Base-by-base conservation (phyloP, 2,113 vertebrate genomes). In the Rhinichthys klamathensis region DNA sequence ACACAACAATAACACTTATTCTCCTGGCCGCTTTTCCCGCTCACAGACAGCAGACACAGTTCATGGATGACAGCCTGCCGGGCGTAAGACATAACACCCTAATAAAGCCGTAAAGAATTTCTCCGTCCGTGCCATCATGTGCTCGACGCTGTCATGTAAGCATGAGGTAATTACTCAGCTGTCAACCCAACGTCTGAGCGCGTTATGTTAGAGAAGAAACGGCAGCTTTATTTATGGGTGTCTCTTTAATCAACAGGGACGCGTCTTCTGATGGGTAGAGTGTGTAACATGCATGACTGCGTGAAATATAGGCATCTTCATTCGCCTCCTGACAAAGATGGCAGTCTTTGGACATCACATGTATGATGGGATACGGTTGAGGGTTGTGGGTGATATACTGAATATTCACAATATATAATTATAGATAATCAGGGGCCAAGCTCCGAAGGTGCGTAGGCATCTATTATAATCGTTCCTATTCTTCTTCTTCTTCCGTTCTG, bases 161-260 rank as follows among this genome's bases (percentile, higher is more conserved):
- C 75, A 60, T 10, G 44, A 61, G 69, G 82, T 87, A 84, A 87
- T 87, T 87, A 87, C 82, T 54, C 16, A 61, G 76, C 82, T 84
- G 76, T 84, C 86, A 80, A 58, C 44, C 18, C 67, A 30, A 51
- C 0, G 75, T 81, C 46, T 60, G 60, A 74, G 76, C 41, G 61
- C 46, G 58, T 56, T 76, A 79, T 63, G 76, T 84, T 87, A 65
- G 41, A 65, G 58, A 67, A 67, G 54, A 79, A 84, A 56, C 67
- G 23, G 54, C 76, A 41, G 54, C 61, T 41, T 80, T 74, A 87
- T 80, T 84, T 84, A 84, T 74, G 60, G 76, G 18, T 25, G 13
- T 54, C 46, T 83, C 76, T 60, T 84, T 87, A 87, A 87, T 87
- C 82, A 80, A 49, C 69, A 46, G 6, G 25, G 86, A 83, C 44